phyloP scores from a whole-genome alignment of 2,888 invertebrate species.

The Keiferia lycopersicella region DNA sequence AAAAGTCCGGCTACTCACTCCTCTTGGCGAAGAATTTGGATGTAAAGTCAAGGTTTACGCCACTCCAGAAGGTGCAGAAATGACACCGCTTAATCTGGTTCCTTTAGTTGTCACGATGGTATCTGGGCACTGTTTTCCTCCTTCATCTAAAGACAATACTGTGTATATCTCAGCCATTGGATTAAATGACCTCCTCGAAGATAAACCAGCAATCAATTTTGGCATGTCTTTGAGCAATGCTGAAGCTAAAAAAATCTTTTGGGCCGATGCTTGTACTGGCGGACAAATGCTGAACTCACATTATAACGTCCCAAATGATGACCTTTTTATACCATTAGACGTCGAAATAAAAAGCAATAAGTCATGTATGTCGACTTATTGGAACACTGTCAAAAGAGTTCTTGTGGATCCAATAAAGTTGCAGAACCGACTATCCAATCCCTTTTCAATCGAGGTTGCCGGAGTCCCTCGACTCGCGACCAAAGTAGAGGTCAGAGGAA shows the following conservation, averaged over 20 bases:
- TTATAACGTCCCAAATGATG: slow-evolving; percentile 52
- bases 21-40: slow-evolving; percentile 48
- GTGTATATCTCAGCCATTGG: slow-evolving; percentile 61
- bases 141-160: slow-evolving; percentile 56
- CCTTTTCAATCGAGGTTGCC: slow-evolving; percentile 66
- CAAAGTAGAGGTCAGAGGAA: slow-evolving; percentile 63
- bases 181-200: slow-evolving; percentile 49
- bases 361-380: slow-evolving; percentile 58
- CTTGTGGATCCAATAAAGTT: slow-evolving; percentile 56
- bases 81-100: slow-evolving; percentile 38
- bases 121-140: slow-evolving; percentile 67
- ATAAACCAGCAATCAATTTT: slow-evolving; percentile 51
- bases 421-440: slow-evolving; percentile 46
- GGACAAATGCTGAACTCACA: slow-evolving; percentile 55
- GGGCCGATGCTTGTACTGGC: slow-evolving; percentile 58
- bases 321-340: slow-evolving; percentile 57
- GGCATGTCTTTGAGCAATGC: slow-evolving; percentile 56
- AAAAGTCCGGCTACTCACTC: slow-evolving; percentile 46
- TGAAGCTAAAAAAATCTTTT: slow-evolving; percentile 55
- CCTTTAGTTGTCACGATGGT: slow-evolving; percentile 63
- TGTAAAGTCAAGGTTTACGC: slow-evolving; percentile 52
- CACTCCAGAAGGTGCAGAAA: slow-evolving; percentile 42
- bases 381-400: slow-evolving; percentile 68
- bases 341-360: slow-evolving; percentile 40
- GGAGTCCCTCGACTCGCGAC: slow-evolving; percentile 59